Percentiles rank a stretch among this genome's conserved stretches.
Evolutionary conservation across 2,113 vertebrate genomes (phyloP).

Genomic region (Psittacula cyanocephala): DNA sequence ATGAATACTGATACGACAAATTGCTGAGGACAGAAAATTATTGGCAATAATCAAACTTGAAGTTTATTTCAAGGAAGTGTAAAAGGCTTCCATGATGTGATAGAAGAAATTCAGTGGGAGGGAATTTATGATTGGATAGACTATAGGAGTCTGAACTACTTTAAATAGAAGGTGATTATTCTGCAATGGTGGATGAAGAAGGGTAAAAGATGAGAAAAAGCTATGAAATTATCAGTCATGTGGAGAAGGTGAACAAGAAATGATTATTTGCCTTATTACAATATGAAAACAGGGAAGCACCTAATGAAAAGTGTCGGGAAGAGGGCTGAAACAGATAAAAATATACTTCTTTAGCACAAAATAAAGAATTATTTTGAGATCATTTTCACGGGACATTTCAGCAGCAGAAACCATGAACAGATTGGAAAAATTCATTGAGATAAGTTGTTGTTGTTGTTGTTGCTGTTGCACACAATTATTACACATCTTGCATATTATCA

Average conservation of each 20-base stretch:
- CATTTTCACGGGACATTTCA: not conserved
- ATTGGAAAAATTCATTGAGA: not conserved
- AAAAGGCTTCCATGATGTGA: not conserved
- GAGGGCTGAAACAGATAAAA: not conserved
- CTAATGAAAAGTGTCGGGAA: not conserved
- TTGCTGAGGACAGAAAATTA: not conserved
- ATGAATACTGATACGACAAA: not conserved
- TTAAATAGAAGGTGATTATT: not conserved
- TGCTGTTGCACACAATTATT: not conserved
- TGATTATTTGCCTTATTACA: not conserved
- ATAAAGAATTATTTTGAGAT: not conserved
- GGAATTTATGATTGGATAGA: not conserved
- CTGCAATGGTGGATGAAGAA: not conserved
- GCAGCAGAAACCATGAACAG: not conserved
- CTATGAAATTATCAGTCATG: not conserved
- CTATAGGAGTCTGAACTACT: not conserved
- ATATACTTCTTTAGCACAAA: not conserved
- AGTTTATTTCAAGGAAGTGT: not conserved
- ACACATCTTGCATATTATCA: not conserved
- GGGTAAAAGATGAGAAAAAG: not conserved
- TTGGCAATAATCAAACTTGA: not conserved
- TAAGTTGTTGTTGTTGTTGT: not conserved
- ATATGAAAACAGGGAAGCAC: not conserved
- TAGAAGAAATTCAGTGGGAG: not conserved
- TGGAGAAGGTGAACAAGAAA: not conserved